Conservation (phyloP, 64 coral and sea anemone species). For the Montipora efflorescens region DNA sequence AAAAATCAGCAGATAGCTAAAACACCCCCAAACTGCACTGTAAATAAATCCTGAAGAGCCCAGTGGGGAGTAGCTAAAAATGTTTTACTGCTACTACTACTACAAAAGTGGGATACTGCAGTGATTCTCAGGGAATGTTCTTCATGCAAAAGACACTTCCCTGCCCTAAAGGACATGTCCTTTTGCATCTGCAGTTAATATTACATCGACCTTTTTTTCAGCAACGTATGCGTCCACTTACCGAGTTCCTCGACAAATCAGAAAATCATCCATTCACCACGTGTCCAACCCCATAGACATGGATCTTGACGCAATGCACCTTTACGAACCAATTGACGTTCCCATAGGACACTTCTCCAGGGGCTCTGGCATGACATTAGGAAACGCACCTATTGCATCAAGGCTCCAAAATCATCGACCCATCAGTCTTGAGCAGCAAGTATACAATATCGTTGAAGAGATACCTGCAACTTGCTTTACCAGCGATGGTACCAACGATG, state of each 20-base stretch:
- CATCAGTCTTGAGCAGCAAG: slow-evolving; percentile 20
- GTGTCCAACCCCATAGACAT: background rate
- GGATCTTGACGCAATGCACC: background rate
- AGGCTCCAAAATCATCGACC: background rate
- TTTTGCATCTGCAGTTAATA: no score
- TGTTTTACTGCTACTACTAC: no score
- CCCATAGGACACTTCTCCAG: background rate
- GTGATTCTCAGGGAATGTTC: no score
- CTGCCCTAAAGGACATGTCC: no score
- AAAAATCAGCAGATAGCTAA: no score
- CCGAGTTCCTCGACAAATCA: background rate
- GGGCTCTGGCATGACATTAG: no score
- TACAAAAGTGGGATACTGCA: no score
- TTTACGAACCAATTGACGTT: slow-evolving; percentile 2
- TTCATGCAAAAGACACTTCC: no score
- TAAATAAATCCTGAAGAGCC: no score
- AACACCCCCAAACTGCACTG: no score
- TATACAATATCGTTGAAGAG: slow-evolving; percentile 35
- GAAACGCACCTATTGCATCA: no score
- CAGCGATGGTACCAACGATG: background rate
- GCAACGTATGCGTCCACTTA: slow-evolving; percentile 11
- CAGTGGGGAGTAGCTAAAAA: no score
- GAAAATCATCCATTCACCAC: slow-evolving; percentile 2
- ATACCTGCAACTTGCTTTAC: background rate
- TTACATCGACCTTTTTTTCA: background rate